These are phyloP conservation scores for Drosophila santomea DNA, from an alignment of 1,140 invertebrate genomes.

Conservation along the genomic window DNA sequence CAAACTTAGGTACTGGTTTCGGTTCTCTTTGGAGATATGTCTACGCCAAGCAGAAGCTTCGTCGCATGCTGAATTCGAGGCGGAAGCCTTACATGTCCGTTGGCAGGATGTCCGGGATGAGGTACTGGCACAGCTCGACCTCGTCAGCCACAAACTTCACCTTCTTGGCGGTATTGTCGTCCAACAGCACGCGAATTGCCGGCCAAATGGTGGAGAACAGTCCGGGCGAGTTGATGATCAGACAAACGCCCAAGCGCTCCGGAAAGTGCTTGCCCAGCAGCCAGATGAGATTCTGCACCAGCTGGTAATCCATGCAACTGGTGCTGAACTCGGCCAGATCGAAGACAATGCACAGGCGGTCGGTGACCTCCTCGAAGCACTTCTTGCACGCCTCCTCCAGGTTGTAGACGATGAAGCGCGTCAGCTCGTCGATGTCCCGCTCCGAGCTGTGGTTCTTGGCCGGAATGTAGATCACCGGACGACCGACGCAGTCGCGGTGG, in stretches of 20 bases:
- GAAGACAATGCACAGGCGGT: constrained; percentile 91
- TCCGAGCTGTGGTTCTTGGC: constrained; percentile 91
- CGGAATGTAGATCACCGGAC: constrained; percentile 91
- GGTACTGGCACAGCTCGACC: constrained; percentile 89
- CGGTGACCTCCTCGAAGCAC: constrained; percentile 92
- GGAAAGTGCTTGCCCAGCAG: constrained; percentile 90
- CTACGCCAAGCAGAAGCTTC: constrained; percentile 50
- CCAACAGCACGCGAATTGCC: constrained; percentile 90
- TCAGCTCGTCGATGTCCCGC: constrained; percentile 90
- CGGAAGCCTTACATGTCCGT: constrained; percentile 86
- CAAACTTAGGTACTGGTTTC: constrained; percentile 70
- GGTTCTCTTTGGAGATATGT: constrained; percentile 62
- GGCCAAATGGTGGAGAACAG: constrained; percentile 91
- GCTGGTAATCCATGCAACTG: constrained; percentile 91
- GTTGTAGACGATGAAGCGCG: constrained; percentile 91
- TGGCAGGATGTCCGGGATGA: constrained; percentile 91
- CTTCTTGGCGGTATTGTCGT: constrained; percentile 91
- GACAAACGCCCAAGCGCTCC: constrained; percentile 90
- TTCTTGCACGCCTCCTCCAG: constrained; percentile 90
- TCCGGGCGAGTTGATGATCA: constrained; percentile 89
- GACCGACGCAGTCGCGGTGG: constrained; percentile 89
- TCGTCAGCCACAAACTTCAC: constrained; percentile 89
- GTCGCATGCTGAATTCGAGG: constrained; percentile 9
- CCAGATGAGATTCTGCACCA: constrained; percentile 92
- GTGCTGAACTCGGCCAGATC: constrained; percentile 90